A percentile compares a stretch with the other conserved stretches of the same genome.
Evolutionary conservation across 2,113 vertebrate species (phyloP).

Genomic region (Falcunculus frontatus): DNA sequence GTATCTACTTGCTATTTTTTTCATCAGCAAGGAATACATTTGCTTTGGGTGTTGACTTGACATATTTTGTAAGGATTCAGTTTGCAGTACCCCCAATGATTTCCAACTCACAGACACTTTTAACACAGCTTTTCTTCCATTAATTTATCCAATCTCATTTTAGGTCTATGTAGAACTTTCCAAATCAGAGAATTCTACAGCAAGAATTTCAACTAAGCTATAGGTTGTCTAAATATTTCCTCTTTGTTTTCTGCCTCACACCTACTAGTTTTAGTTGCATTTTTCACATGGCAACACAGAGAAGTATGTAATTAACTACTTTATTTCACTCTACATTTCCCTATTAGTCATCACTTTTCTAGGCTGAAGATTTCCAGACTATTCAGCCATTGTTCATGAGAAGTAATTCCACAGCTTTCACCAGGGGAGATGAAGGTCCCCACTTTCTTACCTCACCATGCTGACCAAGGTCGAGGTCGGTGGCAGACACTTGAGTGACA

Average conservation of each 20-base stretch:
- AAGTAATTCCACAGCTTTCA: not conserved
- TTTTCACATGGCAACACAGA: not conserved
- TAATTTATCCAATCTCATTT: not conserved
- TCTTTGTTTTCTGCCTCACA: not conserved
- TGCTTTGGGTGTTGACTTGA: not conserved
- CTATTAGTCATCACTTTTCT: not conserved
- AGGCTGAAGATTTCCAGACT: not conserved
- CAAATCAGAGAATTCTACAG: not conserved
- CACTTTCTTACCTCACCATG: constrained; percentile 80
- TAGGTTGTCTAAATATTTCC: not conserved
- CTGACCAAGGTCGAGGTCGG: constrained; percentile 81
- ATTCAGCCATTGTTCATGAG: not conserved
- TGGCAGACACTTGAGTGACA: constrained; percentile 84
- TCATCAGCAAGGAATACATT: not conserved
- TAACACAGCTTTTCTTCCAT: not conserved
- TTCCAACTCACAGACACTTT: not conserved
- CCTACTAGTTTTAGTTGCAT: not conserved
- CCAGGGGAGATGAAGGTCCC: not conserved
- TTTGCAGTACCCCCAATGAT: not conserved
- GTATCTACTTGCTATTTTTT: not conserved
- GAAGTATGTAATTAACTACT: not conserved
- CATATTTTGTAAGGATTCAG: not conserved
- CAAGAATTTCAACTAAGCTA: not conserved
- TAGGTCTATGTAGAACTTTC: not conserved
- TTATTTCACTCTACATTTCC: not conserved